These are phyloP conservation scores for Polymixis lichenea DNA, from an alignment of 2,888 invertebrate genomes.

Conservation along the genomic window DNA sequence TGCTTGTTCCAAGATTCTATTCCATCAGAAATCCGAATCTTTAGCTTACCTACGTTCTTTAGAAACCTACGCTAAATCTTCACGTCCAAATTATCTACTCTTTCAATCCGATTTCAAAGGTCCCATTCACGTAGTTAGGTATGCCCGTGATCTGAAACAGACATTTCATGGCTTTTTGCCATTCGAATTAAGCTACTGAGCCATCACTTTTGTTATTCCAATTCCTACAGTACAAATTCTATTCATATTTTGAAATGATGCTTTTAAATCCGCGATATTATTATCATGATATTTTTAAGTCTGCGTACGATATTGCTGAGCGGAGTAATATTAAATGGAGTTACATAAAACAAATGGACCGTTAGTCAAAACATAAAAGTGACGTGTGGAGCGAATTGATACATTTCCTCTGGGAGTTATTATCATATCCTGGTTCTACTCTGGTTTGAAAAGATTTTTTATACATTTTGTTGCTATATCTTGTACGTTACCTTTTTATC, in stretches of 20 bases:
- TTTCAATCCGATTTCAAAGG: constrained; percentile 29
- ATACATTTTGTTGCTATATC: not conserved
- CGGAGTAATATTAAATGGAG: constrained; percentile 16
- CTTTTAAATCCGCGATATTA: constrained; percentile 25
- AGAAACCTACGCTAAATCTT: constrained; percentile 6
- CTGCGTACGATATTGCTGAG: constrained; percentile 25
- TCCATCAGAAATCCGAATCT: not conserved
- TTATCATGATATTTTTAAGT: constrained; percentile 23
- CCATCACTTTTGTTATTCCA: constrained; percentile 22
- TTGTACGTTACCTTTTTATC: not conserved
- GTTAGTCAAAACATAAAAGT: constrained; percentile 32
- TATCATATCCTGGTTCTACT: constrained; percentile 4
- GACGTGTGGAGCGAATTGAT: constrained; percentile 19
- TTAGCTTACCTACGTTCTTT: not conserved
- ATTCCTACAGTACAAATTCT: constrained; percentile 17
- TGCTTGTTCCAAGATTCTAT: not conserved
- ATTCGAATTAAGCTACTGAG: constrained; percentile 24
- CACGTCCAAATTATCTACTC: constrained; percentile 5
- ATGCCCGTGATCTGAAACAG: constrained; percentile 21
- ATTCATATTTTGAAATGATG: constrained; percentile 42
- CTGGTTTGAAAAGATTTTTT: not conserved
- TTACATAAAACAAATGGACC: constrained; percentile 37
- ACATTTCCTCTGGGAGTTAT: constrained; percentile 33
- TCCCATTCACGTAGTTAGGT: not conserved
- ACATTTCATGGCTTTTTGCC: constrained; percentile 50